These are phyloP conservation scores for Philypnodon macrostomus DNA, from an alignment of 2,797 vertebrate species.

Conservation along the genomic window DNA sequence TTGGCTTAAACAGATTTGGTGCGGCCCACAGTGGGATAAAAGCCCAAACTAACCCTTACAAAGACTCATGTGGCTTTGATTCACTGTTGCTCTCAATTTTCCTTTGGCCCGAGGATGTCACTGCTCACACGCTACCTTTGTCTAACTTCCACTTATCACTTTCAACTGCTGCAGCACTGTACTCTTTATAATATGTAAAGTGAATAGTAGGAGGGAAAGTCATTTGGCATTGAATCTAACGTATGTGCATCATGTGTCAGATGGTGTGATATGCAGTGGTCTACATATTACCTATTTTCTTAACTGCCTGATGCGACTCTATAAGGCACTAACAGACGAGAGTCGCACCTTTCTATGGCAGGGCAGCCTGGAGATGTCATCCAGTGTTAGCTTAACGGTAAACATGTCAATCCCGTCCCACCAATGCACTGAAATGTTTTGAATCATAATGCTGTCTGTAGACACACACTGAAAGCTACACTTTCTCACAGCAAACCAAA, in stretches of 20 bases:
- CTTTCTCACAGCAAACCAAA: conserved; percentile 10
- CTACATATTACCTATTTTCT: conserved; percentile 17
- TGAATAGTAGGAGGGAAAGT: neutral
- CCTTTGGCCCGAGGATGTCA: conserved; percentile 11
- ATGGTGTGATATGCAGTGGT: conserved; percentile 31
- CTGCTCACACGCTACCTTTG: conserved; percentile 14
- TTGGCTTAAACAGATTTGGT: conserved; percentile 9
- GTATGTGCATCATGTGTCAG: too few species aligned
- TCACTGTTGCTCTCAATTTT: conserved; percentile 7
- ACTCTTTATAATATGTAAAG: neutral
- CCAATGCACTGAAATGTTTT: conserved; percentile 36
- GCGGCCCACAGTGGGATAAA: conserved; percentile 5
- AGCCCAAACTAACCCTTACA: conserved; percentile 9
- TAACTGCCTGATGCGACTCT: too few species aligned
- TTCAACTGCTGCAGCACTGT: neutral
- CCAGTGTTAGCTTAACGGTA: conserved; percentile 48
- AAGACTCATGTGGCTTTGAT: conserved; percentile 14
- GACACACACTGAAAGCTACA: conserved; percentile 17
- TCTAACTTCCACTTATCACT: conserved; percentile 5
- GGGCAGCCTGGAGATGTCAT: conserved; percentile 56
- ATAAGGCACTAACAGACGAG: conserved; percentile 60
- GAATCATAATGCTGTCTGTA: conserved; percentile 13
- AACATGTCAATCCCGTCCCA: conserved; percentile 53
- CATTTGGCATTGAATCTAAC: too few species aligned
- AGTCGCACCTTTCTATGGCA: conserved; percentile 49